A percentile compares a stretch with the other conserved stretches of the same genome.
These are phyloP conservation scores for Mellilla xanthometata DNA, from an alignment of 2,888 invertebrate genomes.

Conservation along the genomic window DNA sequence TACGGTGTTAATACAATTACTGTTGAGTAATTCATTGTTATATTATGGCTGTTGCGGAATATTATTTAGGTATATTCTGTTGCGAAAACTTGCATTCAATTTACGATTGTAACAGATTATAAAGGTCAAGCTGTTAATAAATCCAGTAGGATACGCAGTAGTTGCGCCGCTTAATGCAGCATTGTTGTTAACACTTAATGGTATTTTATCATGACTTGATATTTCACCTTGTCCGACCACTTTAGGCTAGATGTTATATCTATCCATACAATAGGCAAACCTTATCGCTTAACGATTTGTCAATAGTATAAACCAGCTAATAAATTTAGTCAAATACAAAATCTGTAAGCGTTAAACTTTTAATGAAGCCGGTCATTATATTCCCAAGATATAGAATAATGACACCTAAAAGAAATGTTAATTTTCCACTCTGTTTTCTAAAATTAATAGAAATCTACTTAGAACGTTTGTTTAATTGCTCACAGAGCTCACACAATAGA, in stretches of 20 bases:
- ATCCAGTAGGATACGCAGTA: conserved; percentile 19
- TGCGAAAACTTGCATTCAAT: conserved; percentile 64
- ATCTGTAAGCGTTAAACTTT: not conserved
- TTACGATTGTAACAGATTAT: conserved; percentile 53
- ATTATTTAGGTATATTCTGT: conserved; percentile 38
- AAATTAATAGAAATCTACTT: conserved; percentile 70
- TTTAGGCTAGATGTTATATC: not conserved
- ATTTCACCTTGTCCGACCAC: conserved; percentile 11
- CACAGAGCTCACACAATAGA: conserved; percentile 62
- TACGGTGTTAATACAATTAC: conserved; percentile 69
- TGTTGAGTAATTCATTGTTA: conserved; percentile 70
- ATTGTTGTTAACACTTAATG: conserved; percentile 22
- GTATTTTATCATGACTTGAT: conserved; percentile 13
- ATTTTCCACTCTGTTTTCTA: conserved; percentile 49
- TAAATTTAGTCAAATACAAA: not conserved
- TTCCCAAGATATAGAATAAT: conserved; percentile 23
- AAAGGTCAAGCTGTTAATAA: conserved; percentile 53
- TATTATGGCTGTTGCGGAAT: conserved; percentile 28
- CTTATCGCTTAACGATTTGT: conserved; percentile 11
- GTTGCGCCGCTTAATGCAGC: conserved; percentile 35
- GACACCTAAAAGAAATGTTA: conserved; percentile 24
- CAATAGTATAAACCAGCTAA: conserved; percentile 4
- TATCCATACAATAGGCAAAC: not conserved
- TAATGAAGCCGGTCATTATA: not conserved
- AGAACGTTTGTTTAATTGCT: conserved; percentile 68